phyloP scores from a whole-genome alignment of 35 echinoderm and acorn worm species.

The Eucidaris tribuloides region DNA sequence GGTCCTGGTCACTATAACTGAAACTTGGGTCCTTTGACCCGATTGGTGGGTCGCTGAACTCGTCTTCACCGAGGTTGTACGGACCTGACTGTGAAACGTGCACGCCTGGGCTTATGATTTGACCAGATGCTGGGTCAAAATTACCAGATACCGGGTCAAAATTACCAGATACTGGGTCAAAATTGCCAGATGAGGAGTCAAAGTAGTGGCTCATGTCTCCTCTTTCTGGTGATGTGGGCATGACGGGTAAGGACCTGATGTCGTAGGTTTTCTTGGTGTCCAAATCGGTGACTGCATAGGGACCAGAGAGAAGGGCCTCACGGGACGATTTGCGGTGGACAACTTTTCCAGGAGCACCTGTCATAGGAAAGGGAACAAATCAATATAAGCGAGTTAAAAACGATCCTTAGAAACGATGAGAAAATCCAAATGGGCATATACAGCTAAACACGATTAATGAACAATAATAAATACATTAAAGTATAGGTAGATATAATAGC shows the following conservation, averaged over 20 bases:
- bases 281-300: slow-evolving; percentile 46
- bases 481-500: too few relatives aligned
- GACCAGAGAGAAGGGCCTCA: background rate
- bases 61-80: too few relatives aligned
- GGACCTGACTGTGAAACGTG: too few relatives aligned
- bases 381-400: too few relatives aligned
- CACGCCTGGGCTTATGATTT: background rate
- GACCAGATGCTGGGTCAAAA: background rate
- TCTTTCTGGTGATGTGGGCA: background rate
- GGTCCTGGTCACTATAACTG: background rate
- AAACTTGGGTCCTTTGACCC: background rate
- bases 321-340: slow-evolving; percentile 20
- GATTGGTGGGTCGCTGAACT: background rate
- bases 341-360: background rate
- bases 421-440: too few relatives aligned
- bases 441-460: too few relatives aligned
- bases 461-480: too few relatives aligned
- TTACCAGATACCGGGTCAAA: too few relatives aligned
- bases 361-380: too few relatives aligned
- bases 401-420: too few relatives aligned
- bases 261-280: slow-evolving; percentile 35
- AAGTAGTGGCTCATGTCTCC: background rate
- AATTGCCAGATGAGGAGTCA: background rate
- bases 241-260: background rate
- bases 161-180: too few relatives aligned